Base-by-base conservation (phyloP, 2,888 invertebrate genomes). In the Acleris cristana region DNA sequence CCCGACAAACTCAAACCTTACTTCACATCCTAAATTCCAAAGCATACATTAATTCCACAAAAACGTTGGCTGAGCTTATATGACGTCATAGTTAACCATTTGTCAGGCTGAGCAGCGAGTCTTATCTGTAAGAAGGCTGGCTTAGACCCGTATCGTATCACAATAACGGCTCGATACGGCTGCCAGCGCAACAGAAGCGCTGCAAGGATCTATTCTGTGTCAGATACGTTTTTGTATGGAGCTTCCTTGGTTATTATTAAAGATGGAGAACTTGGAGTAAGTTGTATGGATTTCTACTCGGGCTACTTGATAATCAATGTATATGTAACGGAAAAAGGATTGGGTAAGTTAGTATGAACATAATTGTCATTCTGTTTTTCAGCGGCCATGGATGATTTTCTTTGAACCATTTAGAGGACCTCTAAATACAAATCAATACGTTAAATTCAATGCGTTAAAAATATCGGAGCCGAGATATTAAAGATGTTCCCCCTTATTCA, bases 21-120 rank as follows among this genome's bases (percentile, higher is more conserved):
- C 40, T 3, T 18, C 34, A 48, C 14, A 48, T 58, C 58, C 23
- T 12, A 48, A 48, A 58, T 48, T 23, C 48, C 48, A 18, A 23
- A 48, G 48, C 48, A 58, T 44, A 58, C 48, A 58, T 58, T 58
- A 58, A 58, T 58, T 58, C 48, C 45, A 48, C 45, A 58, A 58
- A 48, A 58, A 26, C 58, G 48, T 40, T 21, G 18, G 23, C 53
- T 21, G 56, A 67, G 70, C 70, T 70, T 69, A 69, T 73, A 73
- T 86, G 87, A 87, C 86, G 84, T 87, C 85, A 85, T 74, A 72
- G 72, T 76, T 74, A 75, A 80, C 85, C 87, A 90, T 89, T 90
- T 90, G 88, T 90, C 90, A 90, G 79, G 84, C 83, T 88, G 84
- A 88, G 82, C 78, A 85, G 84, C 80, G 86, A 85, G 76, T 79